Evolutionary conservation across 2,113 vertebrate genomes (phyloP), one percentile per base, ranked within the genome.

Genomic region (Panthera uncia): DNA sequence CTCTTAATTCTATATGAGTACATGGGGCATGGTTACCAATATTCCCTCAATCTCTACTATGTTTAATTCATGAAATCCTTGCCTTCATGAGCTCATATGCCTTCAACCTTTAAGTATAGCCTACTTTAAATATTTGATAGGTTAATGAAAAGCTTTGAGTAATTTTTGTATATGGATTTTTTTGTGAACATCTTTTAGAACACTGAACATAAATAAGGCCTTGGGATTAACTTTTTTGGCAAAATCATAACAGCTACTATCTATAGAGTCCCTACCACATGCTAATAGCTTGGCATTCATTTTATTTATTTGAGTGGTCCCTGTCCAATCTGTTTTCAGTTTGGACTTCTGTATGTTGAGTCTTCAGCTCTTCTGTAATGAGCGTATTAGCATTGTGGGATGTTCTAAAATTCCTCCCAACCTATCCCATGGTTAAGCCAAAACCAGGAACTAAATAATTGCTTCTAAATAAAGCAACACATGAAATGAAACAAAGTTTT

Each of bases 41-140:
- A 79, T 45, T 27, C 2, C 25, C n/a, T 80, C 41, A 5, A 69
- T 83, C 18, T 76, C 86, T 15, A 33, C 45, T 63, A 38, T 82
- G 31, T 74, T 95, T 96, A 86, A 93, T 91, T 97, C 18, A 89
- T 82, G 13, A 89, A 92, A 48, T 85, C 10, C 6, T 89, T 55
- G 9, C 50, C 31, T 97, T 97, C 6, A 71, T 29, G 48, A 96
- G 25, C 23, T 80, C 65, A 52, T 6, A 76, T 78, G 7, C 12
- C 14, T 97, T 97, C 71, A 91, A 76, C 61, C 65, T 96, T 92
- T 83, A 95, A 95, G 14, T 65, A 41, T 18, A 41, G 8, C 7
- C 38, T 94, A 82, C 36, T 96, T 96, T 66, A 84, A 76, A 80
- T 87, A 95, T 89, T 97, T 87, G 38, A 85, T 82, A 96, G 16